Evolutionary conservation across 2,888 invertebrate genomes (phyloP).

Genomic region (Ochropleura plecta): DNA sequence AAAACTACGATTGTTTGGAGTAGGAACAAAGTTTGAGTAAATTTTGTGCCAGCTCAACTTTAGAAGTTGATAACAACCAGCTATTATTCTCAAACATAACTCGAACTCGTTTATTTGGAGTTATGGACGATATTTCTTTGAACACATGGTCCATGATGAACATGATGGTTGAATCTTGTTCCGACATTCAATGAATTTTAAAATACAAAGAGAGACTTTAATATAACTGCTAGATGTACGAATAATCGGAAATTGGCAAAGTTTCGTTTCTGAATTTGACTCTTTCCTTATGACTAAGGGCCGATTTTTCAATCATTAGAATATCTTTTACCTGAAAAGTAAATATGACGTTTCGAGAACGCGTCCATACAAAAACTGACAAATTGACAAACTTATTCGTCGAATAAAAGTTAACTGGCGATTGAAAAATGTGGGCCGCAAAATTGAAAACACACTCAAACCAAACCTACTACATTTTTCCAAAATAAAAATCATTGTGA

Average conservation of each 20-base stretch:
- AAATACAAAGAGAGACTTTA: not conserved
- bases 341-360: no score
- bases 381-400: no score
- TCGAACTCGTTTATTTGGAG: conserved; percentile 4
- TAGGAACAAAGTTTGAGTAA: not conserved
- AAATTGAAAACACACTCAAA: not conserved
- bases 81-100: conserved; percentile 24
- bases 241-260: not conserved
- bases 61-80: not conserved
- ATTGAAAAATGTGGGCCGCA: no score
- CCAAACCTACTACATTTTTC: not conserved
- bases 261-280: not conserved
- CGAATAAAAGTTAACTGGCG: no score
- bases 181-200: not conserved
- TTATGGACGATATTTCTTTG: no score
- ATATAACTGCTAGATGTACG: not conserved
- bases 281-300: not conserved
- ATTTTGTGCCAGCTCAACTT: conserved; percentile 2
- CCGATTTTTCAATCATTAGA: no score
- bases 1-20: conserved; percentile 22
- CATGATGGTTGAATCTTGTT: not conserved
- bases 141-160: no score
- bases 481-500: not conserved
- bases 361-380: no score
- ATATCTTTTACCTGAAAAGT: no score